Percentiles rank a stretch among this genome's conserved stretches.
Conservation (phyloP, 2,888 invertebrate genomes). For the Chalcis sispes region DNA sequence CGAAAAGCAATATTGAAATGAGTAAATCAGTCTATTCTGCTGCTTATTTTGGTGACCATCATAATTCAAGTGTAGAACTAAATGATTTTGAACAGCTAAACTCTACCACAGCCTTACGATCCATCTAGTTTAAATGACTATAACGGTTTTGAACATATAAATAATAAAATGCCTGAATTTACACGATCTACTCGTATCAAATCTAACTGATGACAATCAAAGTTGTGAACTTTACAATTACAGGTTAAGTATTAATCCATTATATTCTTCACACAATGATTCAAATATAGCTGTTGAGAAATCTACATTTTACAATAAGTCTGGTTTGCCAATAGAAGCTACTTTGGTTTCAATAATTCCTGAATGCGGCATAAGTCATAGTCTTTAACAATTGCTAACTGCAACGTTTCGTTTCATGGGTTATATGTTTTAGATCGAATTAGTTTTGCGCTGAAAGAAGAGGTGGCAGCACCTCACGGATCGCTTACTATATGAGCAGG, state of each 20-base stretch:
- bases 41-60: too few species aligned
- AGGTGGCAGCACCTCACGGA: too few species aligned
- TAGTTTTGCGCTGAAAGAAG: too few species aligned
- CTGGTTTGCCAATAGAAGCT: slow-evolving; percentile 10
- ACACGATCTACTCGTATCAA: neutral
- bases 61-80: too few species aligned
- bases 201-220: neutral
- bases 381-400: neutral
- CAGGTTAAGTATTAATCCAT: neutral
- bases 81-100: neutral
- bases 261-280: neutral
- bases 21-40: neutral
- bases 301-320: neutral
- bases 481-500: too few species aligned
- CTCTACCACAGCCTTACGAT: neutral
- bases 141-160: too few species aligned
- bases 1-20: neutral
- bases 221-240: neutral
- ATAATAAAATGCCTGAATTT: neutral
- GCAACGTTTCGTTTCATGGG: too few species aligned
- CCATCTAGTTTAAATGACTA: too few species aligned
- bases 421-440: too few species aligned
- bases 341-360: neutral
- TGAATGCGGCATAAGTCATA: neutral
- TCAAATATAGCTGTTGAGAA: neutral